Conservation (phyloP, 2,888 invertebrate species). For the Mellilla xanthometata region DNA sequence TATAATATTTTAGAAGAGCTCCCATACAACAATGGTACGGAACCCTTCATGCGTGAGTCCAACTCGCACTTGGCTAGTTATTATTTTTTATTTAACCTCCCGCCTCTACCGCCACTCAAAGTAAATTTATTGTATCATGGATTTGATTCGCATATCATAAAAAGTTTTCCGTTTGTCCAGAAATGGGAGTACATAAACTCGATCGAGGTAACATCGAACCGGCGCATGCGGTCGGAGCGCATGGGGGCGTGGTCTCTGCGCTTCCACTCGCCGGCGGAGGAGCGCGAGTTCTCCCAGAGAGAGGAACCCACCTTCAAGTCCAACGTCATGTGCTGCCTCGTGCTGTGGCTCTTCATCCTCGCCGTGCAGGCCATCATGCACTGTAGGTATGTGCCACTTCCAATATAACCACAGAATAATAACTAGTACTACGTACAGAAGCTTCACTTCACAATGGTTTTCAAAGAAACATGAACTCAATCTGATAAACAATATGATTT, state of each 20-base stretch:
- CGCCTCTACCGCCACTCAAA: too few species aligned
- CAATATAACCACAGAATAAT: too few species aligned
- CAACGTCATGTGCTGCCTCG: conserved; percentile 95
- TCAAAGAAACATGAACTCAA: too few species aligned
- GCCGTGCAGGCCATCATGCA: conserved; percentile 89
- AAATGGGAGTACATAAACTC: conserved; percentile 92
- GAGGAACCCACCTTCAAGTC: conserved; percentile 97
- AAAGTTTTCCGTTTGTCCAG: conserved; percentile 47
- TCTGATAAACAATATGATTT: too few species aligned
- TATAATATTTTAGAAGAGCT: too few species aligned
- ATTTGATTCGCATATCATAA: too few species aligned
- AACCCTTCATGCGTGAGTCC: too few species aligned
- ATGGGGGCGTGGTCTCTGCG: conserved; percentile 93
- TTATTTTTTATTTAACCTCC: too few species aligned
- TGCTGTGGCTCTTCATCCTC: conserved; percentile 95
- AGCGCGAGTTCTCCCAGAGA: conserved; percentile 92
- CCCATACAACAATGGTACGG: too few species aligned
- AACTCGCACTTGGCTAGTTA: too few species aligned
- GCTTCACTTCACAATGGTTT: too few species aligned
- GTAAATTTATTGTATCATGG: background rate
- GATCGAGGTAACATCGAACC: conserved; percentile 95
- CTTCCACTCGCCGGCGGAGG: conserved; percentile 91
- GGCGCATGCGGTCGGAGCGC: conserved; percentile 92
- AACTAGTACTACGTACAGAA: too few species aligned
- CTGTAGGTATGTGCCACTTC: conserved; percentile 80